A percentile compares a stretch with the other conserved stretches of the same genome.
Evolutionary conservation across 2,888 invertebrate species (phyloP).

Genomic region (Troilus luridus): DNA sequence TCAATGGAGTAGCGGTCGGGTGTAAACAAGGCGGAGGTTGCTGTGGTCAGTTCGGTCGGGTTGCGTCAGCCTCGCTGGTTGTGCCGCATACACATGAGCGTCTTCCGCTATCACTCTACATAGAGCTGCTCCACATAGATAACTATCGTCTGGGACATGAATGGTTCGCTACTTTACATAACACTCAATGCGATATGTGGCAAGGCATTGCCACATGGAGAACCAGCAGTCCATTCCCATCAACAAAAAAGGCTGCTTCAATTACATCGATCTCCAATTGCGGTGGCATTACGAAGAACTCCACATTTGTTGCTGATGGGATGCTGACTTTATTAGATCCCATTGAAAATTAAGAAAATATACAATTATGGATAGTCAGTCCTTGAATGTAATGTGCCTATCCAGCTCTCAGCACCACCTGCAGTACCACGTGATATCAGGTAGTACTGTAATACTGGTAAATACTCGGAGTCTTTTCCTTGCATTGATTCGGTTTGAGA

Average conservation of each 20-base stretch:
- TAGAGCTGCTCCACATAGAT: not conserved
- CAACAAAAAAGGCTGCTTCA: not conserved
- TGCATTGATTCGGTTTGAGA: no score
- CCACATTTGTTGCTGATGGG: not conserved
- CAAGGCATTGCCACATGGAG: not conserved
- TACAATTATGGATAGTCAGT: not conserved
- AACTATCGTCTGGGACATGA: not conserved
- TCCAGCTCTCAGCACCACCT: no score
- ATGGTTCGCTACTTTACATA: not conserved
- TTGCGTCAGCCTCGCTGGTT: slow-evolving; percentile 8
- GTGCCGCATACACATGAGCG: slow-evolving; percentile 7
- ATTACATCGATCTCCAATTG: not conserved
- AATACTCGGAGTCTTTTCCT: no score
- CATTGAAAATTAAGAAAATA: not conserved
- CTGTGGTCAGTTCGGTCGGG: not conserved
- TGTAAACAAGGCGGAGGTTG: slow-evolving; percentile 28
- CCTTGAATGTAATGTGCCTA: no score
- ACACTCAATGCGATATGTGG: not conserved
- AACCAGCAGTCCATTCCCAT: not conserved
- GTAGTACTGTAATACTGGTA: no score
- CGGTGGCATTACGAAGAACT: not conserved
- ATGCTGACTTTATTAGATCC: not conserved
- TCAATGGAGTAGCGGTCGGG: not conserved
- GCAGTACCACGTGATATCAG: no score
- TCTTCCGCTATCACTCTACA: not conserved